These are phyloP conservation scores for Lanius collurio DNA, from an alignment of 2,113 vertebrate species.

Conservation along the genomic window DNA sequence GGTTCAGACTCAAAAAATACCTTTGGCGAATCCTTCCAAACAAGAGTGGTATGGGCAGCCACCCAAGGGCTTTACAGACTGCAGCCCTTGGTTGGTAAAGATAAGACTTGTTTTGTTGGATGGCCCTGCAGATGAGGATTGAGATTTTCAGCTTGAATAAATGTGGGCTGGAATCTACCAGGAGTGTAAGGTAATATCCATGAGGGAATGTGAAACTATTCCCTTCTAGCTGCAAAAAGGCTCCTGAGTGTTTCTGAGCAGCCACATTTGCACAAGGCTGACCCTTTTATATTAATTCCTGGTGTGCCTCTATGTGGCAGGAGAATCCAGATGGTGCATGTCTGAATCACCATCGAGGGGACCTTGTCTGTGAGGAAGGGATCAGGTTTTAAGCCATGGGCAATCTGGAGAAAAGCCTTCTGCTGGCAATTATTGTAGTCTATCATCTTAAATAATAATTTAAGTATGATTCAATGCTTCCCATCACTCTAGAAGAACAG, in stretches of 20 bases:
- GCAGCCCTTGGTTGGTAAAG: background rate
- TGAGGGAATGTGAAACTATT: background rate
- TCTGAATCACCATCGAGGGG: background rate
- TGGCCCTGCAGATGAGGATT: background rate
- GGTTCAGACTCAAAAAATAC: background rate
- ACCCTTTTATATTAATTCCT: background rate
- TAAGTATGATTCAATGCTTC: background rate
- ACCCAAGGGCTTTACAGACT: background rate
- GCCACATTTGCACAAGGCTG: background rate
- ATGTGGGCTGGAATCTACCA: background rate
- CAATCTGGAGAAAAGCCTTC: background rate
- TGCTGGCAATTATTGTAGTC: background rate
- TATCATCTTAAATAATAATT: background rate
- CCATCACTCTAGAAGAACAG: background rate
- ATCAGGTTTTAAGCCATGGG: background rate
- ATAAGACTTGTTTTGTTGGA: background rate
- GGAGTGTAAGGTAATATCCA: background rate
- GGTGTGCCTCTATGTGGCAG: rapidly evolving
- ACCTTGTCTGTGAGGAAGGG: background rate
- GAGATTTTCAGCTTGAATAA: background rate
- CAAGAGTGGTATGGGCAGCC: background rate
- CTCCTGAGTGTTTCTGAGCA: background rate
- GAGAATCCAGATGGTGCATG: background rate
- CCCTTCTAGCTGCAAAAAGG: background rate
- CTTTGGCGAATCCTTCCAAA: background rate